phyloP scores from a whole-genome alignment of 2,113 vertebrate species.

The Megaceryle torquata region DNA sequence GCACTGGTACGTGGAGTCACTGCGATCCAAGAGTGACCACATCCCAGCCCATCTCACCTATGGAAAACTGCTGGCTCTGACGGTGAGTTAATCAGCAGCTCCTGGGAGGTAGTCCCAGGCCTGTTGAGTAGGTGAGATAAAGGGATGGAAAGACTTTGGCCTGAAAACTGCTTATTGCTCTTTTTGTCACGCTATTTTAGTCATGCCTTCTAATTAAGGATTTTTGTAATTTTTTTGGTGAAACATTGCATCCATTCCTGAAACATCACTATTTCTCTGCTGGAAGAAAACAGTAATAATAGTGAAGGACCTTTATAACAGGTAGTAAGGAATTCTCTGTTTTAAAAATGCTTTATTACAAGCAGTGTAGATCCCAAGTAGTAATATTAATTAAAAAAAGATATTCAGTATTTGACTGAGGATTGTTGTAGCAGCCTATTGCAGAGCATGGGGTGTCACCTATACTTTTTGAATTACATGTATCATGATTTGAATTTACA shows the following conservation, averaged over 20 bases:
- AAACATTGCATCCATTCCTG: not conserved
- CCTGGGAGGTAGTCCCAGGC: not conserved
- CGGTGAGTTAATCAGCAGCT: conserved; percentile 75
- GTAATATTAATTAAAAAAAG: not conserved
- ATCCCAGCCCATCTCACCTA: conserved; percentile 97
- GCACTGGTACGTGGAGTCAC: conserved; percentile 91
- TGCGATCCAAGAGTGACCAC: conserved; percentile 93
- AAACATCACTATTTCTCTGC: not conserved
- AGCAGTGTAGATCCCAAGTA: not conserved
- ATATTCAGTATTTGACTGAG: not conserved
- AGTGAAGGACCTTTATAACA: not conserved
- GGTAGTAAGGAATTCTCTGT: not conserved
- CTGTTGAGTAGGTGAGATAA: not conserved
- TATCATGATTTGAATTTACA: not conserved
- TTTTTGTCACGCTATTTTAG: not conserved
- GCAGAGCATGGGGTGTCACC: not conserved
- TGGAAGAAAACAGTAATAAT: not conserved
- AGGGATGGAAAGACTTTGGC: not conserved
- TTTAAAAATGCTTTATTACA: not conserved
- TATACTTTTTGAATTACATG: not conserved
- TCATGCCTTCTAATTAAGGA: not conserved
- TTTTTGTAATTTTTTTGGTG: not conserved
- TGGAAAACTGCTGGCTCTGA: conserved; percentile 91
- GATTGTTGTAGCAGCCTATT: not conserved
- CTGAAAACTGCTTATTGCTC: not conserved